Base-by-base conservation (phyloP, 2,797 vertebrate species). In the Siniperca undulata region DNA sequence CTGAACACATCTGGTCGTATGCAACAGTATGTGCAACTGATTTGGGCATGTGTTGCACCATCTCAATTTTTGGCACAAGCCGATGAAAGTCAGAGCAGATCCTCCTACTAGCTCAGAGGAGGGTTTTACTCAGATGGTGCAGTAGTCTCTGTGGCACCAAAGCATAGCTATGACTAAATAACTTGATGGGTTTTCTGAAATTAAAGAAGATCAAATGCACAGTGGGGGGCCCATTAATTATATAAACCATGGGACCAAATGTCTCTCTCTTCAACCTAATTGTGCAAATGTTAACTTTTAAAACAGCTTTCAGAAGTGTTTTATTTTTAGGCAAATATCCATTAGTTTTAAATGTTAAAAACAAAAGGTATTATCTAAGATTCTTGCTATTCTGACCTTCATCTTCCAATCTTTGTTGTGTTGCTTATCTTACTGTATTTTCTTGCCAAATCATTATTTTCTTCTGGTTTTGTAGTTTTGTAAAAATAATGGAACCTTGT, bases 151-250 rank as follows among this genome's bases (percentile, higher is more conserved):
- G 68, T 58, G 24, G 69, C 40, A 17, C 59, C 20, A 64, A 66
- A 82, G 73, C 82, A 77, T 16, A 80, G 52, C 78, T 86, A 70
- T 84, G 80, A 81, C 75, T 86, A 88, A 82, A 83, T 72, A 53
- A 75, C 50, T 68, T 77, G 46, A 86, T 84, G 76, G 77, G 71
- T 77, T 83, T 84, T 80, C 53, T 86, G 48, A 85, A 86, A 85
- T 91, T 81, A 91, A 62, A 74, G 74, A 46, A 59, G 66, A 88
- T 85, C 82, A 83, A 91, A 91, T 72, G 74, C 40, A 40, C 78
- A 71, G 59, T 44, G 65, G 70, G 50, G 60, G 48, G 7, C 14
- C 5, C 12, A 61, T 77, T 80, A 76, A 70, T 46, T 69, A 50
- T 30, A 5, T 12, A 79, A 84, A 58, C 73, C 50, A 38, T 44